Conservation (phyloP, 2,888 invertebrate genomes). For the Lepeophtheirus nordmannii region DNA sequence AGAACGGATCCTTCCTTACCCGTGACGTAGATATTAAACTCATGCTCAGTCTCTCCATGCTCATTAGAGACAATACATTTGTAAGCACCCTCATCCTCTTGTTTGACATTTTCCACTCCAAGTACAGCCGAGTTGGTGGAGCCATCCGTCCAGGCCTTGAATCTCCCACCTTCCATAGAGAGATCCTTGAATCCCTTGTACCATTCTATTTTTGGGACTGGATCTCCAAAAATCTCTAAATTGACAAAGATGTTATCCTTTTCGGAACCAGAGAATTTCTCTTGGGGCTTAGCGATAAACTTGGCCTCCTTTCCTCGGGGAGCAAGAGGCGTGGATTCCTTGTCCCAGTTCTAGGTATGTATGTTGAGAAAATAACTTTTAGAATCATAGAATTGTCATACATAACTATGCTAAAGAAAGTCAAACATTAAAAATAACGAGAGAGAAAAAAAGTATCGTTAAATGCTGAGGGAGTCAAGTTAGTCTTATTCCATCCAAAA, state of each 20-base stretch:
- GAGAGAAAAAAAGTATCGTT: too few relatives aligned
- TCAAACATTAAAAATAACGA: too few relatives aligned
- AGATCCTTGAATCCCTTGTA: conserved; percentile 22
- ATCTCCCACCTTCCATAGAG: conserved; percentile 10
- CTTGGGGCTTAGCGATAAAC: conserved; percentile 22
- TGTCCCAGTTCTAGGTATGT: conserved; percentile 22
- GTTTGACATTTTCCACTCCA: conserved; percentile 21
- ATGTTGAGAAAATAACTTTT: not conserved
- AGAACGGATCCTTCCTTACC: too few relatives aligned
- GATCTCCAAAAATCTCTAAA: conserved; percentile 24
- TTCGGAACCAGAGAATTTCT: conserved; percentile 24
- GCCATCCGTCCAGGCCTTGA: conserved; percentile 24
- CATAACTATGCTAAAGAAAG: not conserved
- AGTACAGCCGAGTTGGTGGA: conserved; percentile 8
- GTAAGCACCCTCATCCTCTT: conserved; percentile 25
- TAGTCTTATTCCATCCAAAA: too few relatives aligned
- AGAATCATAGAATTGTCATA: not conserved
- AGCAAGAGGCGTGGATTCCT: conserved; percentile 19
- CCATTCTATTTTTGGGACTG: conserved; percentile 21
- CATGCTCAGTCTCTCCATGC: conserved; percentile 21
- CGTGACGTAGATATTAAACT: conserved; percentile 24
- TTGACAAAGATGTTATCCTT: conserved; percentile 18
- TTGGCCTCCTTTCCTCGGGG: conserved; percentile 23
- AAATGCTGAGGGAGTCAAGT: too few relatives aligned
- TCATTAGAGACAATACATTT: conserved; percentile 22